A percentile compares a stretch with the other conserved stretches of the same genome.
Conservation (phyloP, 2,113 vertebrate genomes). For the Psephotus haematonotus region DNA sequence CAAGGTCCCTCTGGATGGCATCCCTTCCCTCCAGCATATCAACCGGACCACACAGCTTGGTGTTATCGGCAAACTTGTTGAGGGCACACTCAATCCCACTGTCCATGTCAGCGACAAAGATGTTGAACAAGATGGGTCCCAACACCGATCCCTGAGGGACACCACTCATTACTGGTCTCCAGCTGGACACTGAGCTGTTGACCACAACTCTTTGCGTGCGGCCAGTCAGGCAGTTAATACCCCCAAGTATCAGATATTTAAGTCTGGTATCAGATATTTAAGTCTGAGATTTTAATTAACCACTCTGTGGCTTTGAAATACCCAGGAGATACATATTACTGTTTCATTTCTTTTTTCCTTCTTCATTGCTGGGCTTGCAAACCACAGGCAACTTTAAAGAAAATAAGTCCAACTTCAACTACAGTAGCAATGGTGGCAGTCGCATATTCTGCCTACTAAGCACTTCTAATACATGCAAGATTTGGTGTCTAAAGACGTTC, state of each 20-base stretch:
- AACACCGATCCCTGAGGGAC: not conserved
- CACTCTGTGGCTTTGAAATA: not conserved
- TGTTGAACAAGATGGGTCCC: not conserved
- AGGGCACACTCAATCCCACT: not conserved
- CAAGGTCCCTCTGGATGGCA: no score
- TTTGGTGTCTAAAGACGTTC: not conserved
- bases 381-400: constrained; percentile 20
- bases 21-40: no score
- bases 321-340: not conserved
- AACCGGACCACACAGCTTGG: no score
- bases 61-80: not conserved
- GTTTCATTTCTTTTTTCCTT: not conserved
- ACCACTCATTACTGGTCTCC: not conserved
- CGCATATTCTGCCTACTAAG: not conserved
- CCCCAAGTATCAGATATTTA: not conserved
- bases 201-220: not conserved
- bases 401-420: constrained; percentile 32
- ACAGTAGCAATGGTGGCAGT: not conserved
- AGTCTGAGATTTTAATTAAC: constrained; percentile 58
- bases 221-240: not conserved
- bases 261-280: not conserved
- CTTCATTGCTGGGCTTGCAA: constrained; percentile 1
- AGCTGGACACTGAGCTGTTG: not conserved
- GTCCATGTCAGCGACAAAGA: not conserved
- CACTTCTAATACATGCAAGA: not conserved